Evolutionary conservation across 1,140 invertebrate species (phyloP).

Genomic region (Eriocheir sinensis): DNA sequence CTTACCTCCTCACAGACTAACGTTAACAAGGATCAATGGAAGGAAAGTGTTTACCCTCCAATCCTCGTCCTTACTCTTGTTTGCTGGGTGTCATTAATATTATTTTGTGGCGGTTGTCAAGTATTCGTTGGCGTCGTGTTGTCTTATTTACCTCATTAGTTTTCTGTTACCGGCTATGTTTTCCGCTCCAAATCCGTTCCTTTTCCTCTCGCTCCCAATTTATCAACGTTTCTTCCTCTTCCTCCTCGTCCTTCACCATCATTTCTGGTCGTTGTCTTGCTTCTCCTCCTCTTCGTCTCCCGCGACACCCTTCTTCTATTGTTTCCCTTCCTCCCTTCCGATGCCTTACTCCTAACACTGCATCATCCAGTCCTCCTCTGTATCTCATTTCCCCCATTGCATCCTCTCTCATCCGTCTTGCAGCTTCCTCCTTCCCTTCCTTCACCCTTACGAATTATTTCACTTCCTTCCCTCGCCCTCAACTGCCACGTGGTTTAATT

Average conservation of each 20-base stretch:
- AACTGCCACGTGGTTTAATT: no score
- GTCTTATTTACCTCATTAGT: no score
- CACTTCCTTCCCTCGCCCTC: background rate
- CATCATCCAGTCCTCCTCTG: background rate
- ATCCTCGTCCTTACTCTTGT: background rate
- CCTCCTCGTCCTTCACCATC: background rate
- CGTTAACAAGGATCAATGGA: no score
- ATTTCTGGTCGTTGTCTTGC: no score
- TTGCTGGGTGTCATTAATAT: no score
- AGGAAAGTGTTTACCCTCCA: background rate
- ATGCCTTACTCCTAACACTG: background rate
- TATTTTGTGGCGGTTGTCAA: no score
- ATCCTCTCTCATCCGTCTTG: background rate
- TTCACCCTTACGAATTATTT: background rate
- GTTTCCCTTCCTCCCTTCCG: background rate
- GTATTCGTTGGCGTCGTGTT: no score
- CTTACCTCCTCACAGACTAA: background rate
- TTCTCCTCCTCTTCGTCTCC: background rate
- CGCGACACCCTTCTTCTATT: no score
- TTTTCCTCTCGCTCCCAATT: no score
- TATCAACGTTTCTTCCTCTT: background rate
- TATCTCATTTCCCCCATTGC: constrained; percentile 5
- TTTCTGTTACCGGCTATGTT: no score
- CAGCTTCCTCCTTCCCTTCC: background rate
- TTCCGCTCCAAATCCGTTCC: no score